A percentile compares a stretch with the other conserved stretches of the same genome.
phyloP scores from a whole-genome alignment of 1,140 invertebrate genomes.

The Drosophila truncata region DNA sequence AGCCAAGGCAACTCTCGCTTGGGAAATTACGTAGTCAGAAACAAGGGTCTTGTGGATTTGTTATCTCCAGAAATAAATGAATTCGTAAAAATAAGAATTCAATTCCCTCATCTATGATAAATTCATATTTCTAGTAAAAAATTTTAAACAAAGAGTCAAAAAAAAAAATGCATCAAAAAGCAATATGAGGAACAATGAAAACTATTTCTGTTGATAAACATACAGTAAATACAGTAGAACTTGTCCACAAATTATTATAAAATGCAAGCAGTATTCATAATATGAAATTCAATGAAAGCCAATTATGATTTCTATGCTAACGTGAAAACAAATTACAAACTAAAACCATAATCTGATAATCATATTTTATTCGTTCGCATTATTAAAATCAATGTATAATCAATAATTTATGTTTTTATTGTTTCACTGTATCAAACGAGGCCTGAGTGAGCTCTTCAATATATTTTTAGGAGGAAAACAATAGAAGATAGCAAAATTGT shows the following conservation, averaged over 20 bases:
- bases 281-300: background rate
- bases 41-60: background rate
- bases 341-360: background rate
- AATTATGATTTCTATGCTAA: background rate
- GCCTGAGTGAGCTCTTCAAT: background rate
- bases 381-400: background rate
- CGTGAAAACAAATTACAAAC: background rate
- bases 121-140: too few species aligned
- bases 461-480: background rate
- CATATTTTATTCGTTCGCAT: background rate
- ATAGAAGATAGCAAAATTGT: background rate
- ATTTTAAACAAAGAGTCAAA: background rate
- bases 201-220: background rate
- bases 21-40: constrained; percentile 15
- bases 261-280: background rate
- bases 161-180: background rate
- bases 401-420: too few species aligned
- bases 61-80: background rate
- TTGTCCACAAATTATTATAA: background rate
- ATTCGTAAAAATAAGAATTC: background rate
- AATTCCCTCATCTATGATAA: background rate
- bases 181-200: constrained; percentile 5
- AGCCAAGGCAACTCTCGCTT: constrained; percentile 14
- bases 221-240: background rate
- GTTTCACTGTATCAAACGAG: background rate